Base-by-base conservation (phyloP, 2,113 vertebrate species). In the Thinocorus orbignyianus region DNA sequence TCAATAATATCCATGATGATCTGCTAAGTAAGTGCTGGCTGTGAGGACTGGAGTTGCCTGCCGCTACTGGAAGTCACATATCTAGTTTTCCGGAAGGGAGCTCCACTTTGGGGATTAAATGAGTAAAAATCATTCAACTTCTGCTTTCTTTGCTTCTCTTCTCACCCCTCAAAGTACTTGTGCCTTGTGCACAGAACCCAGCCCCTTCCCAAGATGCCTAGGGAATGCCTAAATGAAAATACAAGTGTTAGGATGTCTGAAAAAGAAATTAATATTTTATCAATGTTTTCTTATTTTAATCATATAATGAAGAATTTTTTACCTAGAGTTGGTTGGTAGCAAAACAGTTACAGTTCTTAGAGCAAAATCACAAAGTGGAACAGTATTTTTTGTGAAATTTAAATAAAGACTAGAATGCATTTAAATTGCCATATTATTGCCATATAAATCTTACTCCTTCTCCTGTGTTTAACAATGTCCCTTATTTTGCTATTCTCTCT, bases 71-170 rank as follows among this genome's bases (percentile, higher is more conserved):
- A 91, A 96, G 61, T 87, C 26, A 92, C 33, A 41, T 15, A 94
- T 20, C 52, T 57, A 60, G 51, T 93, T 82, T 97, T 93, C 62
- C 61, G 81, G 73, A 95, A 93, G n/a, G n/a, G n/a, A n/a, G n/a
- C n/a, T n/a, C n/a, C 33, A 71, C 48, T 88, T 81, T 26, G 13
- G 61, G 94, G 79, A 94, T 85, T 89, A 41, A 69, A 91, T 26
- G 28, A 91, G 33, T 69, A 84, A 83, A 88, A 62, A 51, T 46
- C 6, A 65, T 68, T 65, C 37, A 37, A 41, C 9, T 87, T 77
- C 62, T 72, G 33, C 19, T 82, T 25, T 69, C 71, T 87, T 51
- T 52, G 37, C 57, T 28, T 74, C 33, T 18, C 42, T 90, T 97
- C 52, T 78, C 52, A 78, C 35, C 23, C 19, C 33, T 76, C 31